phyloP scores from a whole-genome alignment of 2,113 vertebrate species.

The Gorsachius goisagi region DNA sequence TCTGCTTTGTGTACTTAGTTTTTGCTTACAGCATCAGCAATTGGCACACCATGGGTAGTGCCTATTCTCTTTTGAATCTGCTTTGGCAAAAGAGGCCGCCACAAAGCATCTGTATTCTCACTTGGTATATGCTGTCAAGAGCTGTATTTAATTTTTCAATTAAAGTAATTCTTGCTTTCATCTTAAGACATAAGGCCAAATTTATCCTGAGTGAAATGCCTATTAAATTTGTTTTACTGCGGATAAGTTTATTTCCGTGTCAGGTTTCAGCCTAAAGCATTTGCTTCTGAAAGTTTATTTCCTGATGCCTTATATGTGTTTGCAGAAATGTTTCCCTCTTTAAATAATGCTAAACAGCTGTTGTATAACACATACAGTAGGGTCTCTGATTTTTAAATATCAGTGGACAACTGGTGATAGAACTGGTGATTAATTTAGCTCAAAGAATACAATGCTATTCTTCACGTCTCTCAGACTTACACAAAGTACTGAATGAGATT shows the following conservation, averaged over 20 bases:
- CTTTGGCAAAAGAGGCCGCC: neutral
- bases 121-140: neutral
- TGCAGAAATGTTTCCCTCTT: constrained; percentile 19
- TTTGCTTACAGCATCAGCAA: neutral
- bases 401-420: neutral
- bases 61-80: neutral
- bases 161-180: neutral
- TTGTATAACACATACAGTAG: constrained; percentile 24
- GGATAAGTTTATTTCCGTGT: neutral
- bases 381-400: constrained; percentile 34
- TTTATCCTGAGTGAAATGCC: neutral
- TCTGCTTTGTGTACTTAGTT: neutral
- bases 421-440: constrained; percentile 38
- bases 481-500: neutral
- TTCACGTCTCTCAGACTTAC: constrained; percentile 1
- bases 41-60: neutral
- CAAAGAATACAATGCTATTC: neutral
- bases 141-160: constrained; percentile 12
- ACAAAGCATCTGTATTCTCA: neutral
- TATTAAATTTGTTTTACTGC: neutral
- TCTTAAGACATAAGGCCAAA: neutral
- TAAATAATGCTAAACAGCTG: constrained; percentile 20
- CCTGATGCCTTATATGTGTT: neutral
- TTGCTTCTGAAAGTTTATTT: constrained; percentile 39
- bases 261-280: constrained; percentile 24